A percentile compares a stretch with the other conserved stretches of the same genome.
Evolutionary conservation across 1,140 invertebrate genomes (phyloP).

Genomic region (Stratiolaelaps scimitus): DNA sequence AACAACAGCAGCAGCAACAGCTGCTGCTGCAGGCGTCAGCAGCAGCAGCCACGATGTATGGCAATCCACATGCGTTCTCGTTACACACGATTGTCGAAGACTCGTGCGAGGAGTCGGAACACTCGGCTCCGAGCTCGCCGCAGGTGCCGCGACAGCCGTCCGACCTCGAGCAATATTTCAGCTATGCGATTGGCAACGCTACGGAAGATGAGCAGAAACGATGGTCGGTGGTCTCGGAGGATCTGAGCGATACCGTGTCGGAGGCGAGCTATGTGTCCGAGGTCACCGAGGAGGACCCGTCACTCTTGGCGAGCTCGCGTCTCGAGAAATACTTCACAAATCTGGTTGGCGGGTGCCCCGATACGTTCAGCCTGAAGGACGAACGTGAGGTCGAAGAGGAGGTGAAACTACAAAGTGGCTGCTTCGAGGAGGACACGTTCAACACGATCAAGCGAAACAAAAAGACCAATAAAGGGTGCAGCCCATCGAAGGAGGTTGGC

Average conservation of each 20-base stretch:
- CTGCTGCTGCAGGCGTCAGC: too few relatives aligned
- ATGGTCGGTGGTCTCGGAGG: conserved; percentile 36
- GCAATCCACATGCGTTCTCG: conserved; percentile 49
- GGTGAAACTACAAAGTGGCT: neutral
- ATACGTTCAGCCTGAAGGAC: neutral
- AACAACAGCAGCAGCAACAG: too few relatives aligned
- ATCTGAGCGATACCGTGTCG: conserved; percentile 54
- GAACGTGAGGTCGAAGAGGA: neutral
- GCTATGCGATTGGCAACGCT: conserved; percentile 55
- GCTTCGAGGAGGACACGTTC: conserved; percentile 20
- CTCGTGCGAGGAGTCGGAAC: conserved; percentile 66
- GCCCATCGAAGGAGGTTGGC: conserved; percentile 58
- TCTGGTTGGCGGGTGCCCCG: conserved; percentile 53
- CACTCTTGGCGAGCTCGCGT: conserved; percentile 65
- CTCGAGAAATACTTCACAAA: conserved; percentile 78
- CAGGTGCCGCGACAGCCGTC: conserved; percentile 46
- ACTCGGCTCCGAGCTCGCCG: conserved; percentile 31
- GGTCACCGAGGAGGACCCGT: conserved; percentile 44
- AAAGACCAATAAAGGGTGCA: conserved; percentile 46
- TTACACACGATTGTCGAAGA: conserved; percentile 85
- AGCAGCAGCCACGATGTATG: conserved; percentile 42
- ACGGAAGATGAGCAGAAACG: conserved; percentile 32
- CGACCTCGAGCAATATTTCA: conserved; percentile 80
- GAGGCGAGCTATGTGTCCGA: conserved; percentile 46
- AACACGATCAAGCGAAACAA: conserved; percentile 28